Conservation (phyloP, 2,888 invertebrate species). For the Andrena trimmerana region DNA sequence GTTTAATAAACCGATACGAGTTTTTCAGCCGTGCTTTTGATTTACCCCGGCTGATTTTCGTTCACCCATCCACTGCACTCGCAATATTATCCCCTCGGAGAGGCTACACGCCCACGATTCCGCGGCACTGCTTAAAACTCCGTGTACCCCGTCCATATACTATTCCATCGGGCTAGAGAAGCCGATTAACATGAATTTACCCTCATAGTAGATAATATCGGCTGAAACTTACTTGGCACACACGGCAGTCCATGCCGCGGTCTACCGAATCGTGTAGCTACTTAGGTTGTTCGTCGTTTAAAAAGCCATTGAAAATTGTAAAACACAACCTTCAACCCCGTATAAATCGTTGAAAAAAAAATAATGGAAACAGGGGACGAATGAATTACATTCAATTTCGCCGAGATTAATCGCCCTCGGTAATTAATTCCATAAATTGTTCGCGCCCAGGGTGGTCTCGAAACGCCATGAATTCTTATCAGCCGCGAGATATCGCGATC, state of each 20-base stretch:
- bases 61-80: background rate
- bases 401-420: too few relatives aligned
- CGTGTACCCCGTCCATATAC: conserved; percentile 2
- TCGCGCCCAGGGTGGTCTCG: too few relatives aligned
- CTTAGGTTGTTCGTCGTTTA: background rate
- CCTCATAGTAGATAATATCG: background rate
- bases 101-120: background rate
- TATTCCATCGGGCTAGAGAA: background rate
- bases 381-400: too few relatives aligned
- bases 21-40: conserved; percentile 50
- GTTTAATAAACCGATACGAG: conserved; percentile 73
- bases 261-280: too few relatives aligned
- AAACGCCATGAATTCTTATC: background rate
- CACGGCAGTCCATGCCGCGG: background rate
- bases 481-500: conserved; percentile 63
- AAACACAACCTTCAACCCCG: too few relatives aligned
- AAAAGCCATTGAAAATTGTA: background rate
- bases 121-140: background rate
- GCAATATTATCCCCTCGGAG: conserved; percentile 21
- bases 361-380: too few relatives aligned
- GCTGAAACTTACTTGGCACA: background rate
- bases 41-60: conserved; percentile 30
- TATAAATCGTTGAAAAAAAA: too few relatives aligned
- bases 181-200: conserved; percentile 3
- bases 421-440: too few relatives aligned